Base-by-base conservation (phyloP, 30 jellyfish, hydroid and myxozoan genomes). In the Catostylus mosaicus region DNA sequence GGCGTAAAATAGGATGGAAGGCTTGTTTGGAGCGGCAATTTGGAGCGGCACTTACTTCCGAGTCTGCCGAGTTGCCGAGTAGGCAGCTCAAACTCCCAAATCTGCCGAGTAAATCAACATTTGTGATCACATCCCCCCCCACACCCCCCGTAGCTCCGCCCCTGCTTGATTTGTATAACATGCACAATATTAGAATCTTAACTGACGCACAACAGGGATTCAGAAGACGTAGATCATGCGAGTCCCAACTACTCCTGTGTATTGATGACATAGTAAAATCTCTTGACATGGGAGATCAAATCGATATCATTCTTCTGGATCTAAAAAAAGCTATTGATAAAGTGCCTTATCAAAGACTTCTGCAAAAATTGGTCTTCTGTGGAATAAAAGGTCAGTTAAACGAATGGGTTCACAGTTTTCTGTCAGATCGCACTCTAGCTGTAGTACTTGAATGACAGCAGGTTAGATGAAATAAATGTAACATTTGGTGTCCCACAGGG, bases 401-500 rank as follows among this genome's bases (percentile, higher is more conserved):
- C 74, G 34, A 48, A 22, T 45, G 73, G 85, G 48, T 73, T 54
- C 31, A 47, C 27, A 73, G 70, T 54, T 73, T 51, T 31, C 48
- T 73, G 72, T 51, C 70, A 47, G 48, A 51, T 23, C 73, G 85
- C 46, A 30, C 63, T 30, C 78, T 54, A 77, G 37, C 66, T 30
- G 88, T 52, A 56, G 67, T 57, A 30, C n/a, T 23, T 77, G 45
- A 61, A 57, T 45, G 78, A 48, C 62, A 35, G 18, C 69, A 52
- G 78, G 48, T 77, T 67, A 33, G 77, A 77, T 52, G 77, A 43
- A 57, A 35, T 77, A 56, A 43, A 59, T 56, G 78, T 79, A 43
- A 43, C 80, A 46, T 62, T 67, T 24, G 88, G 88, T 61, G 88
- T 76, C 76, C 86, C 86, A 30, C 86, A 75, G 62, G 74, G 86